Evolutionary conservation across 2,888 invertebrate genomes (phyloP).

Genomic region (Dorcus parallelipipedus): DNA sequence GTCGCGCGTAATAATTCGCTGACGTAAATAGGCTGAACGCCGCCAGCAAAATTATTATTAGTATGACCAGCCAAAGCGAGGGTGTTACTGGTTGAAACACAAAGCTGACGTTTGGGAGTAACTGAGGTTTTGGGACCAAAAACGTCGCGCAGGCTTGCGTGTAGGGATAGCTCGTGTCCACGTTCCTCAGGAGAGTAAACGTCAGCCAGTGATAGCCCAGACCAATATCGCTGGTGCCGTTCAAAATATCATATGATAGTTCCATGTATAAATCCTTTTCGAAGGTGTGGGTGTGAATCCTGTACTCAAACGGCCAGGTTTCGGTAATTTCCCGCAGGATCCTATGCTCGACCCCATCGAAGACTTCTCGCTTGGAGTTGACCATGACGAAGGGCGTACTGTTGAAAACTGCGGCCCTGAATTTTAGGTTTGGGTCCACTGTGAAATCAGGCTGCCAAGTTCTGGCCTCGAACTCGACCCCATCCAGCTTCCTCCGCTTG

Average conservation of each 20-base stretch:
- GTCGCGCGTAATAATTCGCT: neutral
- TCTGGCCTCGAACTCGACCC: neutral
- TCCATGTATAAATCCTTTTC: conserved; percentile 18
- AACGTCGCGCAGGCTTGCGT: conserved; percentile 31
- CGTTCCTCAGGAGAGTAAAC: neutral
- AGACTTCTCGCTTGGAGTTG: conserved; percentile 10
- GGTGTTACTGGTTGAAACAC: conserved; percentile 29
- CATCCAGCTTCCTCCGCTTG: neutral
- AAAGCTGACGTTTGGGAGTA: conserved; percentile 27
- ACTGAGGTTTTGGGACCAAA: conserved; percentile 33
- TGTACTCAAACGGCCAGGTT: conserved; percentile 23
- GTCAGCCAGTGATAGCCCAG: conserved; percentile 31
- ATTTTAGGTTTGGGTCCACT: neutral
- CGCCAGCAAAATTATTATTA: neutral
- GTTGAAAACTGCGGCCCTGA: conserved; percentile 21
- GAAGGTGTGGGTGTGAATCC: conserved; percentile 6
- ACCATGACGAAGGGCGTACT: conserved; percentile 26
- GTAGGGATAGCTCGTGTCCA: conserved; percentile 27
- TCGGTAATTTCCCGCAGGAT: conserved; percentile 27
- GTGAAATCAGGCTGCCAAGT: neutral
- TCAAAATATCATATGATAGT: conserved; percentile 18
- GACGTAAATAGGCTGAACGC: neutral
- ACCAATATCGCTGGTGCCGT: conserved; percentile 23
- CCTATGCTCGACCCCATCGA: conserved; percentile 25
- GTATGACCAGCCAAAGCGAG: neutral